These are phyloP conservation scores for Ascaphus truei DNA, from an alignment of 2,113 vertebrate genomes.

Conservation along the genomic window DNA sequence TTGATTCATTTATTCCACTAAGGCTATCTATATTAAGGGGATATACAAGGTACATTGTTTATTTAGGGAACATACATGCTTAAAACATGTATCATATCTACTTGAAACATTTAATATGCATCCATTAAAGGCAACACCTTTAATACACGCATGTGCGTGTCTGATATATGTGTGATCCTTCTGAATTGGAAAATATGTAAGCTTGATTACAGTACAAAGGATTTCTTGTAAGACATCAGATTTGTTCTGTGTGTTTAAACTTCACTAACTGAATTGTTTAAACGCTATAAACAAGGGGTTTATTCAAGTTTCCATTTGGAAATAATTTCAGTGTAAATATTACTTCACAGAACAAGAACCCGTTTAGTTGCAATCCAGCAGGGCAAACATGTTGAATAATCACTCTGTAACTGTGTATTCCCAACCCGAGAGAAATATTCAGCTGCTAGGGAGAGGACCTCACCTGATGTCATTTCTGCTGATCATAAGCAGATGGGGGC, in stretches of 20 bases:
- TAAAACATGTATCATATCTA: background rate
- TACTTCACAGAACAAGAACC: background rate
- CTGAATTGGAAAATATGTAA: background rate
- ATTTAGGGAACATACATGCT: background rate
- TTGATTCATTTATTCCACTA: too few relatives aligned
- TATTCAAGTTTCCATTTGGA: constrained; percentile 5
- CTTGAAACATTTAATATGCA: background rate
- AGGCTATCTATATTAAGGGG: too few relatives aligned
- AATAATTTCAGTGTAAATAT: constrained; percentile 14
- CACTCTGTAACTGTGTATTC: too few relatives aligned
- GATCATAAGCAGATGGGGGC: constrained; percentile 13
- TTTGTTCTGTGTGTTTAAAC: too few relatives aligned
- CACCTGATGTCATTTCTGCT: background rate
- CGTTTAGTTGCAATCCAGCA: background rate
- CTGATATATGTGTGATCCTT: background rate
- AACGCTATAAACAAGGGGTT: constrained; percentile 6
- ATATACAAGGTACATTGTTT: background rate
- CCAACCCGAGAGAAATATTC: too few relatives aligned
- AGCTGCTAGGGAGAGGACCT: background rate
- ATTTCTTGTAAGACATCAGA: constrained; percentile 15
- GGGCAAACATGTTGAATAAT: background rate
- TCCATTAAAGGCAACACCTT: too few relatives aligned
- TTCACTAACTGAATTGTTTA: background rate
- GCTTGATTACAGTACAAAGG: background rate
- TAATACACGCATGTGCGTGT: background rate